phyloP scores from a whole-genome alignment of 2,113 vertebrate genomes.

The Raja brachyura region DNA sequence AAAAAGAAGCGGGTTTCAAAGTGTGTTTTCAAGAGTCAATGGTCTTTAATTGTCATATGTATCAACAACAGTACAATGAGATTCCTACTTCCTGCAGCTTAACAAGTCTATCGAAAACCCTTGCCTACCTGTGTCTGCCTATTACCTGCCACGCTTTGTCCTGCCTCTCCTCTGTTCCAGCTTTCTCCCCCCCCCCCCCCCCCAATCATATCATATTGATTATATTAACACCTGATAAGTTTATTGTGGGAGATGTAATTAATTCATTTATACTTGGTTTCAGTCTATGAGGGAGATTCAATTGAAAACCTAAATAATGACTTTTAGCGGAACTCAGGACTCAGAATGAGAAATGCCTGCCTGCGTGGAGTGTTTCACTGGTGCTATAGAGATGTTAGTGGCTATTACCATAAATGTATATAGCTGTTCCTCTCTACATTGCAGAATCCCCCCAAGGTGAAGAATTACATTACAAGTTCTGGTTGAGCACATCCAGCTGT shows the following conservation, averaged over 20 bases:
- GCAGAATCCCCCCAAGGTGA: background rate
- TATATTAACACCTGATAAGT: background rate
- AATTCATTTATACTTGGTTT: background rate
- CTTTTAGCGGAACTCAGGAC: background rate
- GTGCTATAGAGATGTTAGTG: background rate
- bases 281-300: background rate
- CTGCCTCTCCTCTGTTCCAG: too few relatives aligned
- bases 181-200: too few relatives aligned
- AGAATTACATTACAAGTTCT: background rate
- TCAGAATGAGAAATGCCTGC: background rate
- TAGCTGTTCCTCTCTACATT: background rate
- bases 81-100: too few relatives aligned
- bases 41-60: background rate
- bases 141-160: too few relatives aligned
- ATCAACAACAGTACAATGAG: too few relatives aligned
- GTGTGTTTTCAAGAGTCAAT: background rate
- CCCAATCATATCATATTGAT: too few relatives aligned
- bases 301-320: background rate
- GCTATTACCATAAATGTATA: background rate
- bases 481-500: slow-evolving; percentile 6
- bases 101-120: too few relatives aligned
- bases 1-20: background rate
- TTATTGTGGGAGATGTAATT: background rate
- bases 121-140: too few relatives aligned
- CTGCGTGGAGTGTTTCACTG: background rate